phyloP scores from a whole-genome alignment of 2,888 invertebrate genomes.

The Anticlea derivata region DNA sequence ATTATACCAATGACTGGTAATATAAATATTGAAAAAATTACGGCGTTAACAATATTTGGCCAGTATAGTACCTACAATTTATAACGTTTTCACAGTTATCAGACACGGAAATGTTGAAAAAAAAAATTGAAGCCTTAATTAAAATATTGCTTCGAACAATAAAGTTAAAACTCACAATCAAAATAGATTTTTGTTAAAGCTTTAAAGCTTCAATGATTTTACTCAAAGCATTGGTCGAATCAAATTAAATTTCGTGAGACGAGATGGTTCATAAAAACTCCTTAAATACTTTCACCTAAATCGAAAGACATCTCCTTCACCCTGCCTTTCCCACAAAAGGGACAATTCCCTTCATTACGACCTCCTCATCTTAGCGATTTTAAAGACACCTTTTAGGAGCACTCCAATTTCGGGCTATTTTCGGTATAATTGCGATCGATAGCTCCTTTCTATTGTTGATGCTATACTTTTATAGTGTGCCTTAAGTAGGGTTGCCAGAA shows the following conservation, averaged over 20 bases:
- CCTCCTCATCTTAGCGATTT: slow-evolving; percentile 60
- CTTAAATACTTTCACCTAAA: slow-evolving; percentile 11
- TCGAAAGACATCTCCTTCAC: slow-evolving; percentile 26
- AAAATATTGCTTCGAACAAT: too few relatives aligned
- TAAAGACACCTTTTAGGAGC: slow-evolving; percentile 65
- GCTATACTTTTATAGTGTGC: slow-evolving; percentile 38
- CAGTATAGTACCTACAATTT: too few relatives aligned
- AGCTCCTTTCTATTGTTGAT: slow-evolving; percentile 42
- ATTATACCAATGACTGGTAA: too few relatives aligned
- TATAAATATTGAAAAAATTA: too few relatives aligned
- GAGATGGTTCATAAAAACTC: not conserved
- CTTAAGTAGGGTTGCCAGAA: not conserved
- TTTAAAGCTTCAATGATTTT: too few relatives aligned
- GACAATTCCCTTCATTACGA: slow-evolving; percentile 59
- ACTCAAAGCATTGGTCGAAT: too few relatives aligned
- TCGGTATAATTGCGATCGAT: slow-evolving; percentile 54
- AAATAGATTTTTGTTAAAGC: too few relatives aligned
- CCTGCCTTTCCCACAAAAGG: slow-evolving; percentile 43
- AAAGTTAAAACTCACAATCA: too few relatives aligned
- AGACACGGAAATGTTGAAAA: too few relatives aligned
- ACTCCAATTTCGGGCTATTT: slow-evolving; percentile 59
- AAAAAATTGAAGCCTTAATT: too few relatives aligned
- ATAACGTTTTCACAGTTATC: too few relatives aligned
- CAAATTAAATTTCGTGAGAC: not conserved
- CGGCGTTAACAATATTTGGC: not conserved